Percentiles rank a stretch among this genome's conserved stretches.
Conservation (phyloP, 2,888 invertebrate genomes). For the Noctua janthe region DNA sequence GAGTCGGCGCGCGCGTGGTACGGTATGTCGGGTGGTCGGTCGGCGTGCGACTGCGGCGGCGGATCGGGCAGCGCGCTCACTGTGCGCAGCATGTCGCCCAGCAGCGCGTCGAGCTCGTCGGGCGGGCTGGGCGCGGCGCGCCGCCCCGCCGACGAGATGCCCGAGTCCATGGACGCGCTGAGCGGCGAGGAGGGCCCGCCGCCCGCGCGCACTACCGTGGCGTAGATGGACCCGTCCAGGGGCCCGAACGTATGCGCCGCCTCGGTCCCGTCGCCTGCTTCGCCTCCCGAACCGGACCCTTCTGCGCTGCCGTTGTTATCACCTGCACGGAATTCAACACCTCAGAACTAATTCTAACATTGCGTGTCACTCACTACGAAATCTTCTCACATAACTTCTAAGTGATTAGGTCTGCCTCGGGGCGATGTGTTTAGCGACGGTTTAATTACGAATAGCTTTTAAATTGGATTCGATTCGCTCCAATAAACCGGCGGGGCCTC, state of each 20-base stretch:
- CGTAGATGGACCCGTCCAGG: slow-evolving; percentile 97
- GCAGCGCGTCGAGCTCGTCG: slow-evolving; percentile 95
- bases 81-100: slow-evolving; percentile 96
- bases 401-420: slow-evolving; percentile 47
- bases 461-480: slow-evolving; percentile 83
- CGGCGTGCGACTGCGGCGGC: slow-evolving; percentile 87
- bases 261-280: slow-evolving; percentile 85
- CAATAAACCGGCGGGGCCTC: slow-evolving; percentile 76
- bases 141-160: slow-evolving; percentile 94
- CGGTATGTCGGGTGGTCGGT: slow-evolving; percentile 92
- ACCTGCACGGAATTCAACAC: slow-evolving; percentile 81
- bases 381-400: slow-evolving; percentile 30
- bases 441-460: slow-evolving; percentile 82
- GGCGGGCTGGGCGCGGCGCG: slow-evolving; percentile 89
- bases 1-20: slow-evolving; percentile 98
- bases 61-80: slow-evolving; percentile 95
- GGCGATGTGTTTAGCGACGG: slow-evolving; percentile 74
- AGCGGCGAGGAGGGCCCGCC: slow-evolving; percentile 92
- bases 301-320: slow-evolving; percentile 90
- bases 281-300: slow-evolving; percentile 86
- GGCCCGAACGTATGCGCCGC: slow-evolving; percentile 95
- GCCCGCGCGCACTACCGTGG: slow-evolving; percentile 91
- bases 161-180: slow-evolving; percentile 97
- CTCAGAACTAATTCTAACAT: slow-evolving; percentile 28
- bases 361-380: slow-evolving; percentile 4